Base-by-base conservation (phyloP, 2,797 vertebrate genomes). In the Coluber constrictor region DNA sequence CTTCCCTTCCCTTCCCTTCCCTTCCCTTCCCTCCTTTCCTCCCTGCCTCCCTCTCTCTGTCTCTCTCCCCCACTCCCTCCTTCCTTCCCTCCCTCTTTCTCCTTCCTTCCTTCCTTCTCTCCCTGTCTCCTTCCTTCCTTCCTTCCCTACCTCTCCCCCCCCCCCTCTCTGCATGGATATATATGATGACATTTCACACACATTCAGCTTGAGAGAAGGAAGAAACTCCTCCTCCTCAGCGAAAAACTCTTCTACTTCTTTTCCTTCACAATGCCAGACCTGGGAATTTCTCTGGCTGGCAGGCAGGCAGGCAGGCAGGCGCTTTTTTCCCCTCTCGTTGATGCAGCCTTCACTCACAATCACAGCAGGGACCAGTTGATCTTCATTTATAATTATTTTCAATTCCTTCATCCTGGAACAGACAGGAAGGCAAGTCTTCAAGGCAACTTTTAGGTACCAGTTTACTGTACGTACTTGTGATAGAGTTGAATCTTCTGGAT, bases 401-500 rank as follows among this genome's bases (percentile, higher is more conserved):
- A 95, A 95, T 96, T 95, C 87, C 92, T 95, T 93, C 93, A 47
- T 96, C 96, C 95, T 95, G 93, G 96, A 97, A 97, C 95, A 95
- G 97, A 97, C 95, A 96, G 97, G 97, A 96, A 97, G 97, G 96
- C 97, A 96, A 96, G 96, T 97, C 97, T 97, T 96, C 97, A 95
- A 97, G 97, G 97, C 97, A 97, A 96, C 95, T 96, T 96, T 95
- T 94, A 93, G 88, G 89, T 95, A 97, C 97, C 97, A 96, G 97
- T 96, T 96, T 95, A 96, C 95, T 95, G 95, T 94, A 92, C 95
- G 59, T 96, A 10, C 95, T 95, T 96, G 86, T 97, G 97, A 97
- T 95, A 97, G 97, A 94, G 95, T 94, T 94, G 96, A 95, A 95
- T 97, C 96, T 97, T 96, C 94, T 95, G 96, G 95, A 97, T 94